Evolutionary conservation across 37 sponge, comb jelly and placozoan genomes (phyloP), one percentile per base, ranked within the genome.

Genomic region (Sycon ciliatum): DNA sequence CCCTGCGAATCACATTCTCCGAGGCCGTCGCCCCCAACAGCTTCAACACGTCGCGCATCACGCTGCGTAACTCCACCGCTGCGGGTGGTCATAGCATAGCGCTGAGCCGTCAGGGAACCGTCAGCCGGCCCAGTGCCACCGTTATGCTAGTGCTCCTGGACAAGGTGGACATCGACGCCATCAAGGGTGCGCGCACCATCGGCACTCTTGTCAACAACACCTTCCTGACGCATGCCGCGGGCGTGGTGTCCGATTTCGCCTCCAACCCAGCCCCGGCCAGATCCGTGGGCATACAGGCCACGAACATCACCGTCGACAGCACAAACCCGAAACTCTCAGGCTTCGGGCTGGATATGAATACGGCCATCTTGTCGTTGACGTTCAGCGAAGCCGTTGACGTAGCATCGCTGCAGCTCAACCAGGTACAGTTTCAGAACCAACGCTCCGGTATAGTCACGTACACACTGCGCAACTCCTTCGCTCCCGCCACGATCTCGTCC

Each of bases 371-470:
- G 4, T 11, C 40, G 0, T 46, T 92, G 26, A 65, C 78, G 11
- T 92, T 92, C 78, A 64, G 78, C 16, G 93, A 92, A 69, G 84
- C 85, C 2, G 81, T 87, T 20, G 46, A 36, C 1, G 78, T 77
- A 0, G n/a, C n/a, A n/a, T n/a, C n/a, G n/a, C n/a, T n/a, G n/a
- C n/a, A n/a, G n/a, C n/a, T n/a, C n/a, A n/a, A n/a, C n/a, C n/a
- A n/a, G n/a, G n/a, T n/a, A n/a, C n/a, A n/a, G n/a, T n/a, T n/a
- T n/a, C n/a, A n/a, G n/a, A n/a, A n/a, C n/a, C n/a, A n/a, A n/a
- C n/a, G n/a, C n/a, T n/a, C n/a, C n/a, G n/a, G n/a, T n/a, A n/a
- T n/a, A n/a, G n/a, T n/a, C n/a, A n/a, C n/a, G n/a, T n/a, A n/a
- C n/a, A n/a, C n/a, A n/a, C n/a, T n/a, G n/a, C n/a, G n/a, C n/a